phyloP scores from a whole-genome alignment of 2,888 invertebrate genomes.

The Caenorhabditis doughertyi region DNA sequence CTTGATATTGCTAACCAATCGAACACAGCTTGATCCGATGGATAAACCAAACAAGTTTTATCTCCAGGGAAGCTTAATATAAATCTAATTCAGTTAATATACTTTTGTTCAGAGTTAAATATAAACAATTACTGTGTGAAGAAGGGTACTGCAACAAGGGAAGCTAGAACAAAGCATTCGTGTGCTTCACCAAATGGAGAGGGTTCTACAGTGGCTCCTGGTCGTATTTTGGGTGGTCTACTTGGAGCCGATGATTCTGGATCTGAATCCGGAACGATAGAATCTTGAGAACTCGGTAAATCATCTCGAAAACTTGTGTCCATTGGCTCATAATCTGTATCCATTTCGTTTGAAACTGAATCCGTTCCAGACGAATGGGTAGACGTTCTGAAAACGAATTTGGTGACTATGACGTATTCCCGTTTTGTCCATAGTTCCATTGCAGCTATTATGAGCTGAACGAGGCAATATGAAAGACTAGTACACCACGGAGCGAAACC shows the following conservation, averaged over 20 bases:
- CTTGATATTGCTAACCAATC: constrained; percentile 47
- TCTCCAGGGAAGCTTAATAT: constrained; percentile 40
- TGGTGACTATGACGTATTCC: constrained; percentile 33
- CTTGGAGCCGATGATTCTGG: constrained; percentile 29
- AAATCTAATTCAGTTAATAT: neutral
- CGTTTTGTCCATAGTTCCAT: constrained; percentile 49
- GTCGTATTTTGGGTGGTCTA: neutral
- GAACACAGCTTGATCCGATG: constrained; percentile 51
- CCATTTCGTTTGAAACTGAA: no score
- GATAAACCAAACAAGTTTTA: constrained; percentile 50
- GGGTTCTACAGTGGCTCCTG: constrained; percentile 8
- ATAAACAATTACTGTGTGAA: constrained; percentile 58
- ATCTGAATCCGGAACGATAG: constrained; percentile 47
- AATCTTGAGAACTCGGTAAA: constrained; percentile 31
- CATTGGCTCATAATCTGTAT: constrained; percentile 25
- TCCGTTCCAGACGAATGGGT: neutral
- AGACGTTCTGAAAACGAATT: constrained; percentile 50
- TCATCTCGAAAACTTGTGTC: constrained; percentile 24
- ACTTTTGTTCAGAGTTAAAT: neutral
- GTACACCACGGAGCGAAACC: constrained; percentile 52
- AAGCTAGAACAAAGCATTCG: constrained; percentile 56
- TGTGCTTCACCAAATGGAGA: constrained; percentile 66
- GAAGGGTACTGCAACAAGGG: constrained; percentile 58
- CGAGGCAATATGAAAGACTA: constrained; percentile 48
- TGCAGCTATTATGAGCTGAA: constrained; percentile 31